Evolutionary conservation across 2,797 vertebrate species (phyloP).

Genomic region (Bovichtus variegatus): DNA sequence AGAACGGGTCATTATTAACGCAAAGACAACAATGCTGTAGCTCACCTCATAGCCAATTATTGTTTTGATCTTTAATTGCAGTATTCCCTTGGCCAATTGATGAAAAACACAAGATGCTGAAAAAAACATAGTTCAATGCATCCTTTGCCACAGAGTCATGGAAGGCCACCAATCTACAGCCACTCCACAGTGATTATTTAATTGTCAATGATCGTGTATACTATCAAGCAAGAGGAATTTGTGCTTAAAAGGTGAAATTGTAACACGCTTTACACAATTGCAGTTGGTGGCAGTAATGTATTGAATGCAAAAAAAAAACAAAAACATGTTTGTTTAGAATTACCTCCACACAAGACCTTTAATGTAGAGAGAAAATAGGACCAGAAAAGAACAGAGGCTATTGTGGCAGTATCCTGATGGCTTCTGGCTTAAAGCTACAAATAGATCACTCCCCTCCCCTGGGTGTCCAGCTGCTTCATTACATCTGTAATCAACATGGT

Average conservation of each 20-base stretch:
- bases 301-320: not conserved
- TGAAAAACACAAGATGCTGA: not conserved
- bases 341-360: not conserved
- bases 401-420: not conserved
- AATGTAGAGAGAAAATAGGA: not conserved
- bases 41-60: slow-evolving; percentile 7
- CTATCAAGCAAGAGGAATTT: not conserved
- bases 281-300: not conserved
- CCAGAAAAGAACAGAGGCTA: slow-evolving; percentile 1
- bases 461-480: slow-evolving; percentile 3
- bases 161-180: not conserved
- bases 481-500: slow-evolving; percentile 5
- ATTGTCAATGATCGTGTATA: not conserved
- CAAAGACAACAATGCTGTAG: not conserved
- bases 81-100: not conserved
- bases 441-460: not conserved
- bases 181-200: not conserved
- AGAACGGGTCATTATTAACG: slow-evolving; percentile 4
- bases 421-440: slow-evolving; percentile 14
- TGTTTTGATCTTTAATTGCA: not conserved
- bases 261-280: not conserved
- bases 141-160: not conserved
- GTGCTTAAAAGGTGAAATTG: not conserved
- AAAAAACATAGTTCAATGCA: not conserved
- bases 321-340: not conserved